A percentile compares a stretch with the other conserved stretches of the same genome.
These are phyloP conservation scores for Baryphthengus martii DNA, from an alignment of 2,113 vertebrate species.

Conservation along the genomic window DNA sequence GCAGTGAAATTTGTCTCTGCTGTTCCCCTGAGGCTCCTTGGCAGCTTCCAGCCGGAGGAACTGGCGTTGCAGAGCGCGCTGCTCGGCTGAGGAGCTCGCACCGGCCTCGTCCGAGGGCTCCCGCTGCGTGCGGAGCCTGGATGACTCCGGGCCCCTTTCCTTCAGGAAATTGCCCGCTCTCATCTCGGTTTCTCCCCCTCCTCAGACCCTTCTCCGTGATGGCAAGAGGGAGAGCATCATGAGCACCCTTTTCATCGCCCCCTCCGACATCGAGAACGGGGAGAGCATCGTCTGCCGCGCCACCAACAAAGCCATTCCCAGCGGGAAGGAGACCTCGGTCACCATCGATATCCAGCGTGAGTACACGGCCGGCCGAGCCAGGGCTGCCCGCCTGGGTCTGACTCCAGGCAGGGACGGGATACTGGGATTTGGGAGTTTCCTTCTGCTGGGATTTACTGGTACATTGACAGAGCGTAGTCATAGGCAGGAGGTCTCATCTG, in stretches of 20 bases:
- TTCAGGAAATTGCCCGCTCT: not conserved
- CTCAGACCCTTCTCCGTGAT: constrained; percentile 87
- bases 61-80: not conserved
- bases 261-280: constrained; percentile 90
- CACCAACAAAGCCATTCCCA: constrained; percentile 93
- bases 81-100: not conserved
- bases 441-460: not conserved
- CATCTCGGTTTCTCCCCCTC: not conserved
- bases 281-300: constrained; percentile 92
- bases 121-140: not conserved
- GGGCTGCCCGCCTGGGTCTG: rapidly evolving
- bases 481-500: not conserved
- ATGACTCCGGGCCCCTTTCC: not conserved
- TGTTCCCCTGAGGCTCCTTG: not conserved
- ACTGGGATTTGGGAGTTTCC: not conserved
- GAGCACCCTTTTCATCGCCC: constrained; percentile 91
- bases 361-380: not conserved
- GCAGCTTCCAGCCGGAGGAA: not conserved
- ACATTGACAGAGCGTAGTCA: rapidly evolving
- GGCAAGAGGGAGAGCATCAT: constrained; percentile 91
- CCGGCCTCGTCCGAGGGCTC: not conserved
- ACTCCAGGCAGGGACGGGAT: not conserved
- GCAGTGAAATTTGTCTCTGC: not conserved
- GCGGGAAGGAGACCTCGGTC: constrained; percentile 92
- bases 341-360: constrained; percentile 98